Base-by-base conservation (phyloP, 2,888 invertebrate genomes). In the Tachina grossa region DNA sequence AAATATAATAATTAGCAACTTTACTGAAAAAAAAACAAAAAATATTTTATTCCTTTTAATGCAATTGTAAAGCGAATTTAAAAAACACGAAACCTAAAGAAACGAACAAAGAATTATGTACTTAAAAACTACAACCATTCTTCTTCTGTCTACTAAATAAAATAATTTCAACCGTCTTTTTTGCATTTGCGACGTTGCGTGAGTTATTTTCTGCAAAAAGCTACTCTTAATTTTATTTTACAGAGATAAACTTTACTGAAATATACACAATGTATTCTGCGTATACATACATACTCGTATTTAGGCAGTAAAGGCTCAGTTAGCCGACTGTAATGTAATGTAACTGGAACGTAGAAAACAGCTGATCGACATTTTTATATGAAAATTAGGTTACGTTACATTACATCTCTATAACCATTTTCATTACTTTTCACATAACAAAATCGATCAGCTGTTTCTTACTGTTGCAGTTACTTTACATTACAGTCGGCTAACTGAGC, bases 111-210 rank as follows among this genome's bases (percentile, higher is more conserved):
- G 10, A 59, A 57, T 19, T 53, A 31, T 31, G 31, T 31, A 45
- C 45, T 71, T 11, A 71, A 71, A n/a, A 63, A 71, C 61, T 71
- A 79, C 69, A 79, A 78, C 53, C 43, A 63, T 79, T 78, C n/a
- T 13, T 41, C 39, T 31, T n/a, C n/a, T 31, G 31, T 39, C 41
- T 41, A 41, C 19, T 49, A 19, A 49, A 61, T 55, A 43, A 51
- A 69, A 31, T 68, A 51, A 13, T 51, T 68, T 14, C 51, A 31
- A 66, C 22, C 2, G 45, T 2, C 4, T 47, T 59, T 47, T 59
- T 39, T 2, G 14, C 13, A 14, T n/a, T 43, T 61, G 8, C 14
- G 1, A 43, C n/a, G 9, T 6, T 65, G 43, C n/a, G 41, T 19
- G 10, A 41, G 47, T 49, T 55, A 14, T 74, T 65, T 69, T 22